Base-by-base conservation (phyloP, 2,888 invertebrate genomes). In the Parelbella ahira region DNA sequence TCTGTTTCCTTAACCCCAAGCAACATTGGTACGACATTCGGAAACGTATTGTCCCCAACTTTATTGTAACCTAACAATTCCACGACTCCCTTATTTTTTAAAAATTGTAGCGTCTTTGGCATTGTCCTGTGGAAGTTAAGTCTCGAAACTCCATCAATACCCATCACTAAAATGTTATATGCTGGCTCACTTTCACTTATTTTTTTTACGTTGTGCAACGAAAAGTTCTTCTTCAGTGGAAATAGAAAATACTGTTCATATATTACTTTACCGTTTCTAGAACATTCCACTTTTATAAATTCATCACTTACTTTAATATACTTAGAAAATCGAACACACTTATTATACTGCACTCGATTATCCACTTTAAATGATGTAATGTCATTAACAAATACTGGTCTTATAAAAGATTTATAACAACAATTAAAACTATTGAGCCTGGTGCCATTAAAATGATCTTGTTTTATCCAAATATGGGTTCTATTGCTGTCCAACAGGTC, bases 1-100 rank as follows among this genome's bases (percentile, higher is more conserved):
- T 94, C 91, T 1, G 79, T 74, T 28, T 89, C 89, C 5, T 88
- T 89, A 19, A 90, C 58, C 0, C 97, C 97, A 5, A 91, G 90
- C n/a, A 97, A 73, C 25, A 94, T 83, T 0, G 97, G 93, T 21
- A 96, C 89, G 25, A 97, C 66, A 71, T 97, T 97, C 0, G 96
- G 95, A 63, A 93, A 96, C 0, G 97, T 96, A 66, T 97, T 97
- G 71, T 97, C 97, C 0, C 91, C 97, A 1, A 97, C 92, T 86
- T 97, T 97, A 63, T 94, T 96, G 70, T 95, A 97, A 1, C 97
- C 97, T 46, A 92, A 67, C 64, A 97, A 84, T 60, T 95, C 95
- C n/a, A 94, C 82, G 6, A 91, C 91, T 0, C 88, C 87, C 18
- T 92, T 72, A 2, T 89, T 62, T 12, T 86, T 75, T 37, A 95